phyloP scores from a whole-genome alignment of 2,797 vertebrate species.

The Monodelphis domestica region DNA sequence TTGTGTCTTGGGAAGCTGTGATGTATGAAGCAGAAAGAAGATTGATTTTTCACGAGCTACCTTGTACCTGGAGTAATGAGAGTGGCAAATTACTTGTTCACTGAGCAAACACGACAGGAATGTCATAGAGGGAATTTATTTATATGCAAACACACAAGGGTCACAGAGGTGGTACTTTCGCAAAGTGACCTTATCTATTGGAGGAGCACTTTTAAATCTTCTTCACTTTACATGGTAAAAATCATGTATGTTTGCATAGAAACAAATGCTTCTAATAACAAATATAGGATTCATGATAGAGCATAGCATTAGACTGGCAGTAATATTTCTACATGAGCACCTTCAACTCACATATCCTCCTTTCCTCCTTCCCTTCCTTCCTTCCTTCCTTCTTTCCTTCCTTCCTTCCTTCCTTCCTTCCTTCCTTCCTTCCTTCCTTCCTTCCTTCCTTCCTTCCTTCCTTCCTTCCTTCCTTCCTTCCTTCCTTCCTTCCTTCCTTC shows the following conservation, averaged over 20 bases:
- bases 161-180: constrained; percentile 70
- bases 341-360: constrained; percentile 70
- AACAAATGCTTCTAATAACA: constrained; percentile 80
- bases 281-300: constrained; percentile 76
- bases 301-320: constrained; percentile 75
- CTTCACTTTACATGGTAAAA: constrained; percentile 61
- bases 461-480: fast-evolving
- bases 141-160: constrained; percentile 81
- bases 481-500: fast-evolving
- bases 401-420: fast-evolving
- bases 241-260: constrained; percentile 60
- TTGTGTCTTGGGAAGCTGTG: constrained; percentile 74
- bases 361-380: background rate
- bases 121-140: constrained; percentile 82
- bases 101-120: constrained; percentile 84
- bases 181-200: constrained; percentile 78
- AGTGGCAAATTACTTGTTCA: constrained; percentile 84
- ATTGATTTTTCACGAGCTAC: constrained; percentile 83
- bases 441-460: fast-evolving
- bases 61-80: constrained; percentile 83
- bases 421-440: fast-evolving
- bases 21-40: constrained; percentile 82
- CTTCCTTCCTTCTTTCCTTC: constrained; percentile 34
- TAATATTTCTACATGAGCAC: constrained; percentile 77
- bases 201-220: constrained; percentile 72